These are phyloP conservation scores for Lampropteryx suffumata DNA, from an alignment of 2,888 invertebrate genomes.

Conservation along the genomic window DNA sequence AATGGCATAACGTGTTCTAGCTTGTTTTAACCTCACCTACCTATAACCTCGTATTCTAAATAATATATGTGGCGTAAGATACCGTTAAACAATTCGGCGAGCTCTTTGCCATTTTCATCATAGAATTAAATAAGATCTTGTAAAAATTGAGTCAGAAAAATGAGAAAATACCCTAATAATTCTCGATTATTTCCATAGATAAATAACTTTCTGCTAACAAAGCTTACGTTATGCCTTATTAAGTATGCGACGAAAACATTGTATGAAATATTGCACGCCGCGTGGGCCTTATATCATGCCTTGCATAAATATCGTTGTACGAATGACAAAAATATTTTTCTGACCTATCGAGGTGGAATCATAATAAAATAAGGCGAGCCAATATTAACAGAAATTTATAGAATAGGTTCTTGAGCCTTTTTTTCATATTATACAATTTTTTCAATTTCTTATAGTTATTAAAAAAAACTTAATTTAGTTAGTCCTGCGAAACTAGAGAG, in stretches of 20 bases:
- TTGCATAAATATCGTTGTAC: slow-evolving; percentile 22
- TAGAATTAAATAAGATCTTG: background rate
- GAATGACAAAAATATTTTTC: slow-evolving; percentile 28
- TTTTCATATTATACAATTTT: too few relatives aligned
- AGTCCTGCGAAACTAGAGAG: too few relatives aligned
- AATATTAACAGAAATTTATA: too few relatives aligned
- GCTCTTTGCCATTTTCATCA: too few relatives aligned
- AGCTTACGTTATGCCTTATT: slow-evolving; percentile 72
- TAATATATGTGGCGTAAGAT: too few relatives aligned
- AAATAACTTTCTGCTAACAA: slow-evolving; percentile 52
- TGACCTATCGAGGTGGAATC: slow-evolving; percentile 13
- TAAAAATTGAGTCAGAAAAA: slow-evolving; percentile 10
- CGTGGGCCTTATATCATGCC: slow-evolving; percentile 50
- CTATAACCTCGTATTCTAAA: too few relatives aligned
- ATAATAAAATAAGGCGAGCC: background rate
- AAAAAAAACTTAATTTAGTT: too few relatives aligned
- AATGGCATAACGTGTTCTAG: too few relatives aligned
- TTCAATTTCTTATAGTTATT: too few relatives aligned
- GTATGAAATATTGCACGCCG: slow-evolving; percentile 58
- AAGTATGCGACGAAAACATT: slow-evolving; percentile 72
- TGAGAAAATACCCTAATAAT: slow-evolving; percentile 23
- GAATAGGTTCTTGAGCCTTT: too few relatives aligned
- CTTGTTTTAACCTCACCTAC: too few relatives aligned
- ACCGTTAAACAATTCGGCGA: too few relatives aligned
- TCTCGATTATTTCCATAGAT: slow-evolving; percentile 30